Conservation (phyloP, 2,888 invertebrate genomes). For the Netelia virgata region DNA sequence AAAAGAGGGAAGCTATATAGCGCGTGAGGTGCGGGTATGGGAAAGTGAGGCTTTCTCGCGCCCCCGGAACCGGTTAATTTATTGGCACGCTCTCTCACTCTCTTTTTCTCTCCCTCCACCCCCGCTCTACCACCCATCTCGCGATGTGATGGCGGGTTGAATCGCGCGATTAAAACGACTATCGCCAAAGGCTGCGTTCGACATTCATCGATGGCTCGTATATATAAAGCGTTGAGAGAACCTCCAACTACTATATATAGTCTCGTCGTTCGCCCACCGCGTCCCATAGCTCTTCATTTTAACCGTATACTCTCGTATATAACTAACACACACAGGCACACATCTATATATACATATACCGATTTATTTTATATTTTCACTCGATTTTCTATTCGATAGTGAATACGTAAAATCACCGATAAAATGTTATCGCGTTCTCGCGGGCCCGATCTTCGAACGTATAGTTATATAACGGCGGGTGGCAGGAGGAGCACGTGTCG, state of each 20-base stretch:
- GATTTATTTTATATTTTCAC: constrained; percentile 7
- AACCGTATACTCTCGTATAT: constrained; percentile 1
- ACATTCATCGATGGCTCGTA: constrained; percentile 67
- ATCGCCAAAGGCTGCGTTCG: constrained; percentile 63
- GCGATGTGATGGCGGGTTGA: constrained; percentile 30
- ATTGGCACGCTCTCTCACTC: constrained; percentile 50
- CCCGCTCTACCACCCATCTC: neutral
- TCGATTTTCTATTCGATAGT: constrained; percentile 14
- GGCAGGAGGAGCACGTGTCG: neutral
- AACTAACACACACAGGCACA: too few relatives aligned
- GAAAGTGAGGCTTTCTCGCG: constrained; percentile 47
- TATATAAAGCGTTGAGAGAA: constrained; percentile 29
- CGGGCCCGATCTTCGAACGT: neutral
- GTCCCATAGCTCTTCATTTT: constrained; percentile 22
- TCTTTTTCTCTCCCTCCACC: neutral
- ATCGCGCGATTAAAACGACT: constrained; percentile 66
- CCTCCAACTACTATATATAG: constrained; percentile 21
- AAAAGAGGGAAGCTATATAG: constrained; percentile 48
- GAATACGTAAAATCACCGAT: constrained; percentile 14
- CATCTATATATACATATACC: too few relatives aligned
- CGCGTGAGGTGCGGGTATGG: constrained; percentile 2
- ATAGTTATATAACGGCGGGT: neutral
- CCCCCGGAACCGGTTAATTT: constrained; percentile 65
- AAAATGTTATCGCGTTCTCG: constrained; percentile 21
- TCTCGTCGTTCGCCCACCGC: constrained; percentile 21